phyloP scores from a whole-genome alignment of 2,113 vertebrate genomes.

The Aphyosemion australe region DNA sequence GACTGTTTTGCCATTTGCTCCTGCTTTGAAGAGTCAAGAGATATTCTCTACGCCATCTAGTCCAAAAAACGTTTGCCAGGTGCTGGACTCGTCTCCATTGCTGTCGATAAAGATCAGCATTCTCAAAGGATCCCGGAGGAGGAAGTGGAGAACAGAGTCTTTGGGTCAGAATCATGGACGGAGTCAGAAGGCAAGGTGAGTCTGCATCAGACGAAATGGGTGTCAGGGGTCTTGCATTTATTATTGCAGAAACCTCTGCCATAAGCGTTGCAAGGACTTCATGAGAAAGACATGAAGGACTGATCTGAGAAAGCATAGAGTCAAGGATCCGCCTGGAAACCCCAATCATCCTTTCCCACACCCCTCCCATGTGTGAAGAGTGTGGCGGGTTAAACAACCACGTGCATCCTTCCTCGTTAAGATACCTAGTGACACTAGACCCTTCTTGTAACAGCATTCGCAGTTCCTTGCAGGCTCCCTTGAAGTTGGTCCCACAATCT shows the following conservation, averaged over 20 bases:
- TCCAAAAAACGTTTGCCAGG: conserved; percentile 10
- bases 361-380: background rate
- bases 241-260: background rate
- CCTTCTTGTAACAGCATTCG: background rate
- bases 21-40: background rate
- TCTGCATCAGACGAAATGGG: background rate
- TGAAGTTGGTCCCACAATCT: too few relatives aligned
- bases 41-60: background rate
- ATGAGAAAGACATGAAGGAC: background rate
- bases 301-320: background rate
- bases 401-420: background rate
- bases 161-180: background rate
- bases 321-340: background rate
- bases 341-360: background rate
- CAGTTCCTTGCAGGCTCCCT: background rate
- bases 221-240: conserved; percentile 7
- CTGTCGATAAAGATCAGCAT: background rate
- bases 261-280: background rate
- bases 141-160: background rate
- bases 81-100: background rate
- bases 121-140: conserved; percentile 6
- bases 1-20: background rate
- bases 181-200: background rate
- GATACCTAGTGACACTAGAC: background rate
- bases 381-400: conserved; percentile 1